A percentile compares a stretch with the other conserved stretches of the same genome.
These are phyloP conservation scores for Dicerorhinus sumatrensis DNA, from an alignment of 2,113 vertebrate genomes.

Conservation along the genomic window DNA sequence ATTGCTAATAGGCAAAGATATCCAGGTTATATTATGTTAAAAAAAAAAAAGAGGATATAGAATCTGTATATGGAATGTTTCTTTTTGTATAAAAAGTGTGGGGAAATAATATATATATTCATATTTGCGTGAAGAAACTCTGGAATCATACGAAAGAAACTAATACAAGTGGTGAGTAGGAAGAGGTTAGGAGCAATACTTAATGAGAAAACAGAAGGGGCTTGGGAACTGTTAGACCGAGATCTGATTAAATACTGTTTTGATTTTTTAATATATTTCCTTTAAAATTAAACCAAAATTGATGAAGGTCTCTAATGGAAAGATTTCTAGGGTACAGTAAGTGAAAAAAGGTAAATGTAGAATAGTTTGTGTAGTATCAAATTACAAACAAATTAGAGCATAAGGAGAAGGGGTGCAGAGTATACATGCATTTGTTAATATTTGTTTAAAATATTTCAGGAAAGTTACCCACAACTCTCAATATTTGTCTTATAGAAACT, in stretches of 20 bases:
- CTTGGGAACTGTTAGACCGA: not conserved
- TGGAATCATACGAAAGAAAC: not conserved
- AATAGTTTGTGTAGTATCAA: not conserved
- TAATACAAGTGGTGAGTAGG: not conserved
- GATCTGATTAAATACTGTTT: not conserved
- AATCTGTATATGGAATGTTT: not conserved
- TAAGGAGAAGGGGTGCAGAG: not conserved
- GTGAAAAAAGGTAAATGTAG: not conserved
- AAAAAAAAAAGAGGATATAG: not conserved
- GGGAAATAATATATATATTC: not conserved
- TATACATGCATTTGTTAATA: not conserved
- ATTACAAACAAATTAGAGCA: not conserved
- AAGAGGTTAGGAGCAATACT: not conserved
- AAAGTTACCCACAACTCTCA: not conserved
- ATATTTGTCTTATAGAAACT: not conserved
- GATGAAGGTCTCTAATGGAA: not conserved
- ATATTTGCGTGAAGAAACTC: not conserved
- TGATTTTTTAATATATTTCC: not conserved
- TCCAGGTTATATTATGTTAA: not conserved
- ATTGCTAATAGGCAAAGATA: not conserved
- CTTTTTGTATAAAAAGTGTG: not conserved
- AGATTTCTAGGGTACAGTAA: not conserved
- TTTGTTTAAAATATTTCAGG: not conserved
- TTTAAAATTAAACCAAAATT: slow-evolving; percentile 16
- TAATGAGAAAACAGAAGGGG: not conserved